A percentile compares a stretch with the other conserved stretches of the same genome.
These are phyloP conservation scores for Escarpia spicata DNA, from an alignment of 2,888 invertebrate species.

Conservation along the genomic window DNA sequence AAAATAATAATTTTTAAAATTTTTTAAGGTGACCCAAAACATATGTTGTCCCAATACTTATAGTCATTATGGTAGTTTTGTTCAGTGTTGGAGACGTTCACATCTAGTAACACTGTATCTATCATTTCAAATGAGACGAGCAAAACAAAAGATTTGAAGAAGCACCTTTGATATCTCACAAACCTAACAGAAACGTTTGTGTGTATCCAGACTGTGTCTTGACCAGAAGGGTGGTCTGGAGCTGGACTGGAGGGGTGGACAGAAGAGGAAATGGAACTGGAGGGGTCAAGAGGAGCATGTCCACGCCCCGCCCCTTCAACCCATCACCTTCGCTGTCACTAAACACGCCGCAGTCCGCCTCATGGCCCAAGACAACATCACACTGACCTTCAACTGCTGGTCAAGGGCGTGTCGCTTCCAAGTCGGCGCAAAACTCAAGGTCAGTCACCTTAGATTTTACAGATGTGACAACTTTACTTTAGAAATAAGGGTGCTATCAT, in stretches of 20 bases:
- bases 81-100: too few species aligned
- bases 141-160: too few species aligned
- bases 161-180: too few species aligned
- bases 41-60: too few species aligned
- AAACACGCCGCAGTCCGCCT: constrained; percentile 54
- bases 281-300: constrained; percentile 56
- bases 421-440: constrained; percentile 61
- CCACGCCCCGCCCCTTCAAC: constrained; percentile 65
- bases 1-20: too few species aligned
- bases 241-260: constrained; percentile 52
- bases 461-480: neutral
- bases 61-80: too few species aligned
- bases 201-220: constrained; percentile 39
- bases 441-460: constrained; percentile 45
- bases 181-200: neutral
- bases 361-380: constrained; percentile 59
- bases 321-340: constrained; percentile 59
- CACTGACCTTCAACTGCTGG: constrained; percentile 54
- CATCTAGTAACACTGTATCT: too few species aligned
- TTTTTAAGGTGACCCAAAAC: too few species aligned
- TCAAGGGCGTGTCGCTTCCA: constrained; percentile 58
- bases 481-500: too few species aligned
- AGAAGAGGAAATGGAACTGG: constrained; percentile 61
- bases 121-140: too few species aligned
- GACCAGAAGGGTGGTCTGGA: constrained; percentile 62